Base-by-base conservation (phyloP, 1,140 invertebrate species). In the Pomacea maculata region DNA sequence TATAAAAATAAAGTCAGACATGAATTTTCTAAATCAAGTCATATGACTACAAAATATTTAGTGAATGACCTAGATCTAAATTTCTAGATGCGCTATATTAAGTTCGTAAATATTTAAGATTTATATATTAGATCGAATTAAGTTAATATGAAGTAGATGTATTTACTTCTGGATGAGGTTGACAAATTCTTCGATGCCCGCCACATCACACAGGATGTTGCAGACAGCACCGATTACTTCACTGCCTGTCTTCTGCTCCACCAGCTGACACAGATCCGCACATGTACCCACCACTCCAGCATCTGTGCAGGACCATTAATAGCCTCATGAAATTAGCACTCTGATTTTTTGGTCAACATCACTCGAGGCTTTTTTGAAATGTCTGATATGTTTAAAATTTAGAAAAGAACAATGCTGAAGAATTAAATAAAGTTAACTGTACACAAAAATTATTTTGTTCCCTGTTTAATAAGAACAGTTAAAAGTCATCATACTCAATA, bases 121-220 rank as follows among this genome's bases (percentile, higher is more conserved):
- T 17, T 29, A 15, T 63, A 15, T 63, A 15, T n/a, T 61, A 54
- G 54, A 25, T 21, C 29, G 11, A 73, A 15, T 5, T 17, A 19
- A 45, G 25, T 25, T 25, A 25, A 10, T 65, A 29, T 25, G 21
- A 29, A 45, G 15, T 0, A 21, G 14, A 14, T 54, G 57, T 61
- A 67, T 84, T 82, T 81, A 89, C 87, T 89, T 86, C 76, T 89
- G 73, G 57, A 90, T 85, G 14, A 88, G 77, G 19, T 89, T 89
- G 65, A 88, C 78, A 76, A 90, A 90, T 82, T 88, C 88, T 52
- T 89, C 84, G 34, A 90, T 80, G 54, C 89, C 89, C 12, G 81
- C 89, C 64, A 86, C 78, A 74, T 89, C 88, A 82, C 89, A 90
- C 1, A 90, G 81, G 29, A 90, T 61, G 68, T 85, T 80, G 79